A percentile compares a stretch with the other conserved stretches of the same genome.
Evolutionary conservation across 2,113 vertebrate genomes (phyloP).

Genomic region (Aldabrachelys gigantea): DNA sequence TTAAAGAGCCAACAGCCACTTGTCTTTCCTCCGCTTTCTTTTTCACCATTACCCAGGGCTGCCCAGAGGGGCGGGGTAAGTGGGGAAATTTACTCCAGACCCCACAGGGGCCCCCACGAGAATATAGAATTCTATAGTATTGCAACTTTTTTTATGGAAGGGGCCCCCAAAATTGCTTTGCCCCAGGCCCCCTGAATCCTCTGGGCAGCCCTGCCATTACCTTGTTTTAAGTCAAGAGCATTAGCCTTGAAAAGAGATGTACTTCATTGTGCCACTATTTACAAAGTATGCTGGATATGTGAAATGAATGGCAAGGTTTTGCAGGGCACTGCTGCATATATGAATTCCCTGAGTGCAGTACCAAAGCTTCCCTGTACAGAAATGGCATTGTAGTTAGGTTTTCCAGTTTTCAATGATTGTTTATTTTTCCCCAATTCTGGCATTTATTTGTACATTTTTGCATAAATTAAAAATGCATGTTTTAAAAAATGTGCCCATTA

Average conservation of each 20-base stretch:
- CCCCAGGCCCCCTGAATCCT: too few species aligned
- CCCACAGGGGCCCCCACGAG: too few species aligned
- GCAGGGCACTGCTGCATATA: too few species aligned
- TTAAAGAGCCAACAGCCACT: background rate
- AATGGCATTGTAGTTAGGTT: conserved; percentile 64
- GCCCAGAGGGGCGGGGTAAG: too few species aligned
- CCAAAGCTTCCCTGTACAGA: conserved; percentile 60
- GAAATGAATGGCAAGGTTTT: background rate
- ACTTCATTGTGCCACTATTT: conserved; percentile 61
- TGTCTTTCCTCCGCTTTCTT: background rate
- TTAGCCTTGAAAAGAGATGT: conserved; percentile 51
- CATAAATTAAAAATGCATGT: background rate
- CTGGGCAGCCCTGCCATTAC: background rate
- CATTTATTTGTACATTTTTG: background rate
- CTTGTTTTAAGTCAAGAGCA: background rate
- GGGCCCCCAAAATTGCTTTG: too few species aligned
- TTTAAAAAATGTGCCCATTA: background rate
- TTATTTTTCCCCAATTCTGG: background rate
- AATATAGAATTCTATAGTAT: too few species aligned
- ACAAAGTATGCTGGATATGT: conserved; percentile 44
- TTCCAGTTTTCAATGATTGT: background rate
- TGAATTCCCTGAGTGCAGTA: background rate
- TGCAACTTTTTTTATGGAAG: too few species aligned
- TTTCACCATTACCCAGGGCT: background rate
- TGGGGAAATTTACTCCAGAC: too few species aligned